Percentiles rank a stretch among this genome's conserved stretches.
Evolutionary conservation across 2,888 invertebrate genomes (phyloP).

Genomic region (Lasiommata megera): DNA sequence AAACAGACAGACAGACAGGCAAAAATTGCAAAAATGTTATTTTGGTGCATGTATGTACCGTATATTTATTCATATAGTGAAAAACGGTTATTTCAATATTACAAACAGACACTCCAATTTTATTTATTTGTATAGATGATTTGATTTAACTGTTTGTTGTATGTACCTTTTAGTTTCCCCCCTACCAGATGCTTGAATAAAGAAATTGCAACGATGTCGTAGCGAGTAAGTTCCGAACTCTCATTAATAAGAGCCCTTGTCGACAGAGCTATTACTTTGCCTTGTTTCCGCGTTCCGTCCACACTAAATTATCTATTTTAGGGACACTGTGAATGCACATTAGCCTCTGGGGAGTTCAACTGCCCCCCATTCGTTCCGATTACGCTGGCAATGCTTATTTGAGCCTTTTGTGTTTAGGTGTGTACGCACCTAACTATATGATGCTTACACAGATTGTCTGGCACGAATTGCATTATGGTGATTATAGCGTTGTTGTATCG

Average conservation of each 20-base stretch:
- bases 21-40: too few species aligned
- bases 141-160: too few species aligned
- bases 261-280: background rate
- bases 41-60: too few species aligned
- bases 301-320: conserved; percentile 1
- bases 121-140: too few species aligned
- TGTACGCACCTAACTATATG: background rate
- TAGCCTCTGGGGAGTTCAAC: background rate
- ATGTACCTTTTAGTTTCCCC: too few species aligned
- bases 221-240: background rate
- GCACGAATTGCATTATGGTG: too few species aligned
- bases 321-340: conserved; percentile 4
- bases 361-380: background rate
- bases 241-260: conserved; percentile 7
- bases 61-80: too few species aligned
- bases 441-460: background rate
- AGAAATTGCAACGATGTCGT: background rate
- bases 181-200: background rate
- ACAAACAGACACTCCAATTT: too few species aligned
- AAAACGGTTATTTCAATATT: too few species aligned
- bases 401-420: background rate
- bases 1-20: too few species aligned
- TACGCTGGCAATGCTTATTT: background rate
- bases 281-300: background rate
- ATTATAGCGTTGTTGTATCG: too few species aligned